A percentile compares a stretch with the other conserved stretches of the same genome.
Evolutionary conservation across 1,140 invertebrate species (phyloP).

Genomic region (Nomia melanderi): DNA sequence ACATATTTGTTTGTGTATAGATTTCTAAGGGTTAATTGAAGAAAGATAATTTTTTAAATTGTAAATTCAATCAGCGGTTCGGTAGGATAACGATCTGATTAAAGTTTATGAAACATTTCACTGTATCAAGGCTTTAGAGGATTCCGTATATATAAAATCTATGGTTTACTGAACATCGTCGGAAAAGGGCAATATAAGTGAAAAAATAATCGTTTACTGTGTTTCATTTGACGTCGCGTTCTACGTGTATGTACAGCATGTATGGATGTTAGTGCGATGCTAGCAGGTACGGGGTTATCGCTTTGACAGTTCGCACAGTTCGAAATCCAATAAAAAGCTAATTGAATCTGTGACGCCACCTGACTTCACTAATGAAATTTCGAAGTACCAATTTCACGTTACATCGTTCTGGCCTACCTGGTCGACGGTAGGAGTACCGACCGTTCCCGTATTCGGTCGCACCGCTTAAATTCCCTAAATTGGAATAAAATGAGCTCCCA

Average conservation of each 20-base stretch:
- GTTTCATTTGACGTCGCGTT: background rate
- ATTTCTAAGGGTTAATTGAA: too few species aligned
- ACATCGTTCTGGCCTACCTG: constrained; percentile 71
- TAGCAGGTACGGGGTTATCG: constrained; percentile 63
- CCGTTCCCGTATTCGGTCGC: constrained; percentile 53
- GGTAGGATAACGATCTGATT: too few species aligned
- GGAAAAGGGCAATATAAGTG: background rate
- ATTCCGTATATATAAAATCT: too few species aligned
- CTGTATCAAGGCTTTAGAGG: too few species aligned
- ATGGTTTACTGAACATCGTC: too few species aligned
- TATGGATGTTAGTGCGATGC: constrained; percentile 9
- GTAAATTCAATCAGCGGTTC: too few species aligned
- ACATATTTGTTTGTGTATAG: too few species aligned
- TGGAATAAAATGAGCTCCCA: constrained; percentile 68
- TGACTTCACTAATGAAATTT: constrained; percentile 82
- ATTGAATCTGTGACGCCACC: constrained; percentile 81
- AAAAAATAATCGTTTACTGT: constrained; percentile 23
- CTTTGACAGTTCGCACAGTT: constrained; percentile 80
- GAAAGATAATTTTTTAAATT: too few species aligned
- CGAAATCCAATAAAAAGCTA: constrained; percentile 81
- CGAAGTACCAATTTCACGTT: constrained; percentile 81
- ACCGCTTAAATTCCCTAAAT: constrained; percentile 64
- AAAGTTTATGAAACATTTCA: too few species aligned
- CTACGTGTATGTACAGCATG: constrained; percentile 14
- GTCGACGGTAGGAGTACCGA: constrained; percentile 24